A percentile compares a stretch with the other conserved stretches of the same genome.
Conservation (phyloP, 2,113 vertebrate species). For the Oreocharis arfaki region DNA sequence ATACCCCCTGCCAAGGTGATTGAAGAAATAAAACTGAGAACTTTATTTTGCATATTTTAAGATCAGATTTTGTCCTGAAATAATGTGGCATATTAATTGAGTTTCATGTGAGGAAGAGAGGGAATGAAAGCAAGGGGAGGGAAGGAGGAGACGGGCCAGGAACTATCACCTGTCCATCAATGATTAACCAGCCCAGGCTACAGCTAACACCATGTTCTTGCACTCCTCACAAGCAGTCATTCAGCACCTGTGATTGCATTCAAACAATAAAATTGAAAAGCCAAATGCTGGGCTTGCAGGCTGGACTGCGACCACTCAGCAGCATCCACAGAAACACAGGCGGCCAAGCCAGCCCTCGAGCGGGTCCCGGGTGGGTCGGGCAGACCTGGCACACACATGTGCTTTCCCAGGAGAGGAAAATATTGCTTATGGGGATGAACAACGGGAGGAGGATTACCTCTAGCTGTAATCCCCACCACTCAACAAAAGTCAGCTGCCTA, state of each 20-base stretch:
- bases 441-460: background rate
- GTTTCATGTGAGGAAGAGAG: background rate
- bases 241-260: background rate
- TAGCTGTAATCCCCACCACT: background rate
- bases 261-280: background rate
- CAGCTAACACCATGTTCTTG: background rate
- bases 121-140: background rate
- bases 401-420: background rate
- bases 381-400: background rate
- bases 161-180: background rate
- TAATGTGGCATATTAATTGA: background rate
- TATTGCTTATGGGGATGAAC: background rate
- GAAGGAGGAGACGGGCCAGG: background rate
- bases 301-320: background rate
- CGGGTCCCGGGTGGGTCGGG: background rate
- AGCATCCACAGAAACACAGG: background rate
- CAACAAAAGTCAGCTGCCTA: background rate
- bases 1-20: conserved; percentile 43
- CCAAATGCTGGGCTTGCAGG: background rate
- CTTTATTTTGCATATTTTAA: conserved; percentile 48
- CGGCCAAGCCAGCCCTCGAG: background rate
- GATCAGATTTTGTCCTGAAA: conserved; percentile 13
- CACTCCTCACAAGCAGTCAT: background rate
- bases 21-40: conserved; percentile 24
- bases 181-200: conserved; percentile 26